These are phyloP conservation scores for Glyphotaelius pellucidus DNA, from an alignment of 2,888 invertebrate genomes.

Conservation along the genomic window DNA sequence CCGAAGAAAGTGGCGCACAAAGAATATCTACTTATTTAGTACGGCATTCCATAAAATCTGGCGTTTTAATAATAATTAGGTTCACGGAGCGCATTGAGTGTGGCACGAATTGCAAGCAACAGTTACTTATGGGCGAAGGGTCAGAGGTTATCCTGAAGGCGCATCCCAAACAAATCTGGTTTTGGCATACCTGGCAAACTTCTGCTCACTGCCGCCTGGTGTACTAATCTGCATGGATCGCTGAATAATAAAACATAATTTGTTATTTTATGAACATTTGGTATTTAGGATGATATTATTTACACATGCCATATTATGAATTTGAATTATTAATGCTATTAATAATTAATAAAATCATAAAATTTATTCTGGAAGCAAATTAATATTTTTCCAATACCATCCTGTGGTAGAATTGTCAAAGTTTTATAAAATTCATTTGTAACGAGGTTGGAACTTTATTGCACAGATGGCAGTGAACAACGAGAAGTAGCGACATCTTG, in stretches of 20 bases:
- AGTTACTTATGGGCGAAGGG: slow-evolving; percentile 49
- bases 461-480: neutral
- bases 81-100: slow-evolving; percentile 26
- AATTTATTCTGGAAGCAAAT: neutral
- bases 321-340: neutral
- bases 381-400: neutral
- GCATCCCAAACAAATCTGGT: slow-evolving; percentile 50
- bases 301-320: neutral
- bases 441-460: neutral
- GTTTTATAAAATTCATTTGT: neutral
- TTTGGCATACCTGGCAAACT: slow-evolving; percentile 45
- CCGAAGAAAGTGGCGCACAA: neutral
- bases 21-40: neutral
- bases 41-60: slow-evolving; percentile 26
- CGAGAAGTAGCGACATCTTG: no score
- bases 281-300: neutral
- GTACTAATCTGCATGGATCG: neutral
- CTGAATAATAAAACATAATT: neutral
- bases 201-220: slow-evolving; percentile 4
- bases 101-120: slow-evolving; percentile 43
- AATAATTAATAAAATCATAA: no score
- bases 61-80: slow-evolving; percentile 35
- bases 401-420: neutral
- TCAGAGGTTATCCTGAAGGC: slow-evolving; percentile 48
- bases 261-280: neutral